Evolutionary conservation across 2,113 vertebrate genomes (phyloP).

Genomic region (Catagonus wagneri): DNA sequence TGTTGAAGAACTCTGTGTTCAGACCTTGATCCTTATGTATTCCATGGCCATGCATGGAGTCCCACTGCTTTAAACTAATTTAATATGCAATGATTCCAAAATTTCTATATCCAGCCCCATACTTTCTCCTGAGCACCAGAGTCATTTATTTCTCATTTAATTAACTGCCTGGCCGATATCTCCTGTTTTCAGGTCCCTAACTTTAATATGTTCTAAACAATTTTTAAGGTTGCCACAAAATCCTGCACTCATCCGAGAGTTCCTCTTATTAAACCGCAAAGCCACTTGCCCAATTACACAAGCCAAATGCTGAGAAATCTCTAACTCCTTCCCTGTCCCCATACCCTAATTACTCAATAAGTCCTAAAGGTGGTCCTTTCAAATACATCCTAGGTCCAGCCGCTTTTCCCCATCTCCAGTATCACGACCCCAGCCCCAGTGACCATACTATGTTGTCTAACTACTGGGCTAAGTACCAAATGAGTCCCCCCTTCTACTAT

Average conservation of each 20-base stretch:
- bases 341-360: not conserved
- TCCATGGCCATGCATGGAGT: not conserved
- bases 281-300: not conserved
- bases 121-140: not conserved
- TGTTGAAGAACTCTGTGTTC: not conserved
- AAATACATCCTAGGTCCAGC: not conserved
- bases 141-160: not conserved
- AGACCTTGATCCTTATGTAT: not conserved
- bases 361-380: not conserved
- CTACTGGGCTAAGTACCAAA: not conserved
- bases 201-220: not conserved
- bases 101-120: not conserved
- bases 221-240: conserved; percentile 6
- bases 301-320: not conserved
- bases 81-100: not conserved
- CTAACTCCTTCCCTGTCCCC: not conserved
- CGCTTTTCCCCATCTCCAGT: not conserved
- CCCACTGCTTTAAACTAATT: not conserved
- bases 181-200: not conserved
- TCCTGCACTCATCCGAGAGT: not conserved
- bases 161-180: not conserved
- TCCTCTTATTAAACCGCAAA: not conserved
- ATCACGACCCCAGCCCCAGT: not conserved
- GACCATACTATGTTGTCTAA: not conserved
- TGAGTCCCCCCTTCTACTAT: not conserved